Conservation (phyloP, 2,113 vertebrate genomes). For the Forbesichthys agassizii region DNA sequence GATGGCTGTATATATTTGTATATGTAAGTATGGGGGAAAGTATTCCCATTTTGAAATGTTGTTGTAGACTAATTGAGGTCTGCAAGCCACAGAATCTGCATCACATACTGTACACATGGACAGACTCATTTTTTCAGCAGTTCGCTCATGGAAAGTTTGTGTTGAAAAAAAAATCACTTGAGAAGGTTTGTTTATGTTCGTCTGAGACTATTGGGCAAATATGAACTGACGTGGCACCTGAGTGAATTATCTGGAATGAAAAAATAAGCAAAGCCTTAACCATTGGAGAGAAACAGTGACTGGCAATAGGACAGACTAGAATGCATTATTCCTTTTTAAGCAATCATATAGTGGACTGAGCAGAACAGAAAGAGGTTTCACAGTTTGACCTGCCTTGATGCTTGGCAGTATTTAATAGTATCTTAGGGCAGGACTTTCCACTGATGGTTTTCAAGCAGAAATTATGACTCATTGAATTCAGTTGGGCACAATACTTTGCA, state of each 20-base stretch:
- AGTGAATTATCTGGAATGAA: constrained; percentile 49
- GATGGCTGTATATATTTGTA: not conserved
- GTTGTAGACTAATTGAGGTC: constrained; percentile 56
- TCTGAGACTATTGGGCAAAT: constrained; percentile 48
- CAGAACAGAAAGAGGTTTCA: constrained; percentile 38
- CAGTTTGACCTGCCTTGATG: constrained; percentile 51
- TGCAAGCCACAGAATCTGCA: constrained; percentile 50
- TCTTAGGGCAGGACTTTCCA: constrained; percentile 69
- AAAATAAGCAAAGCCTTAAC: constrained; percentile 40
- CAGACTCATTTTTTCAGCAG: constrained; percentile 51
- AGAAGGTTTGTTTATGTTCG: constrained; percentile 66
- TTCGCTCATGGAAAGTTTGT: constrained; percentile 64
- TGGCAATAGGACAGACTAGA: constrained; percentile 14
- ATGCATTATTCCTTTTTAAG: constrained; percentile 30
- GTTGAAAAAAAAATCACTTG: constrained; percentile 46
- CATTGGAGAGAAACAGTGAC: constrained; percentile 30
- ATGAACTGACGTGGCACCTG: constrained; percentile 58
- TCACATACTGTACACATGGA: constrained; percentile 32
- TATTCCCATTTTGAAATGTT: constrained; percentile 47
- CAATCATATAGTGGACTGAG: constrained; percentile 9
- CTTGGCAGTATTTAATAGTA: constrained; percentile 71
- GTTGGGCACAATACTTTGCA: constrained; percentile 44
- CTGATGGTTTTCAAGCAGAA: constrained; percentile 57
- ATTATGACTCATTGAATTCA: constrained; percentile 55
- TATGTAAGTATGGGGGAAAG: constrained; percentile 25